phyloP scores from a whole-genome alignment of 2,797 vertebrate genomes.

The Threskiornis aethiopicus region DNA sequence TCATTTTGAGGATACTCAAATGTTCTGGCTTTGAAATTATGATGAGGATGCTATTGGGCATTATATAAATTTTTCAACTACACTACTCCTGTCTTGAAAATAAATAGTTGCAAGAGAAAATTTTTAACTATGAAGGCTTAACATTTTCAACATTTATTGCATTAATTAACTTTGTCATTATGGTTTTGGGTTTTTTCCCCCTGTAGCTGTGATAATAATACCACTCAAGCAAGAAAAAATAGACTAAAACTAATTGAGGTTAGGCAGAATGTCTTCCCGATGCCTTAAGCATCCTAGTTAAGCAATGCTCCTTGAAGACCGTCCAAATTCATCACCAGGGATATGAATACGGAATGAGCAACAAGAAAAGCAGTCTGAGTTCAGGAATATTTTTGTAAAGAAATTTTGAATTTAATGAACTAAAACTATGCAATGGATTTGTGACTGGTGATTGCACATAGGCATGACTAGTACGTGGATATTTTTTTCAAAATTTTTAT shows the following conservation, averaged over 20 bases:
- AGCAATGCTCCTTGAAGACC: conserved; percentile 24
- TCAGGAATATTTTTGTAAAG: background rate
- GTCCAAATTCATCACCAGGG: background rate
- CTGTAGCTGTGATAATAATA: conserved; percentile 27
- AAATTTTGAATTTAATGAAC: background rate
- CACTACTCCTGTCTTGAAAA: background rate
- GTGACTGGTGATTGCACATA: background rate
- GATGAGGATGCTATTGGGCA: background rate
- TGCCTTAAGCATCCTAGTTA: conserved; percentile 32
- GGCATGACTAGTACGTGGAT: rapidly evolving
- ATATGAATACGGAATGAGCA: background rate
- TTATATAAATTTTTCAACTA: background rate
- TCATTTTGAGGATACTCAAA: background rate
- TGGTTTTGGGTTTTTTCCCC: background rate
- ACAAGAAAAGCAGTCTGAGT: background rate
- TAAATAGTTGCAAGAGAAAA: conserved; percentile 1
- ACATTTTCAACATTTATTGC: conserved; percentile 34
- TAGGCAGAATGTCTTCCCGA: conserved; percentile 5
- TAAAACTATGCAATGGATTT: background rate
- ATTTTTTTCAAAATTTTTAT: background rate
- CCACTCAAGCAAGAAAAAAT: conserved; percentile 24
- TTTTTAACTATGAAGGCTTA: conserved; percentile 28
- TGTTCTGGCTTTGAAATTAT: background rate
- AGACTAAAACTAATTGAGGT: conserved; percentile 45
- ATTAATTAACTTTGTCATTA: conserved; percentile 49